A percentile compares a stretch with the other conserved stretches of the same genome.
phyloP scores from a whole-genome alignment of 2,888 invertebrate genomes.

The Eulithis testata region DNA sequence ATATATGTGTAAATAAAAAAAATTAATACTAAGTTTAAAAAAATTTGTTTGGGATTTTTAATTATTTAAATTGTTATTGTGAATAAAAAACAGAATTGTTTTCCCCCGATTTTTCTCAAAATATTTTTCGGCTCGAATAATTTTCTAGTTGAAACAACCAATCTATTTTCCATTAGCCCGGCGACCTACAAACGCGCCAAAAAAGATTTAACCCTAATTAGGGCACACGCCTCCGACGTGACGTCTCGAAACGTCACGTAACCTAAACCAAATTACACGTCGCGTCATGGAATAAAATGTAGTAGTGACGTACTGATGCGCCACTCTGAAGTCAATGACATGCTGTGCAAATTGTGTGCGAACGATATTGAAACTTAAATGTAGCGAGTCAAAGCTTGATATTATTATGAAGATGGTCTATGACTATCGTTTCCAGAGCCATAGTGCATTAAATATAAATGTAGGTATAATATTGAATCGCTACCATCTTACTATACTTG shows the following conservation, averaged over 20 bases:
- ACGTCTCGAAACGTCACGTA: slow-evolving; percentile 73
- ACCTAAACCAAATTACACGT: slow-evolving; percentile 80
- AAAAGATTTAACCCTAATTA: slow-evolving; percentile 62
- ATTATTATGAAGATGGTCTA: not conserved
- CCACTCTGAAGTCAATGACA: slow-evolving; percentile 11
- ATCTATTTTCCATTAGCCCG: slow-evolving; percentile 21
- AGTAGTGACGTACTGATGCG: not conserved
- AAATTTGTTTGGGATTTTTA: too few relatives aligned
- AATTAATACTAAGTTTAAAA: too few relatives aligned
- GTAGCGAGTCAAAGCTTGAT: not conserved
- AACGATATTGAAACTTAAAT: slow-evolving; percentile 1
- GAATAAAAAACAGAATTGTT: too few relatives aligned
- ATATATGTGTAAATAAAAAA: too few relatives aligned
- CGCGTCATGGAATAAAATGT: slow-evolving; percentile 10
- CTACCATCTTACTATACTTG: too few relatives aligned
- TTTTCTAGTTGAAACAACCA: slow-evolving; percentile 5
- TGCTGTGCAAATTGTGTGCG: not conserved
- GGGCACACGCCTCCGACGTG: slow-evolving; percentile 77
- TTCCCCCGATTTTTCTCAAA: not conserved
- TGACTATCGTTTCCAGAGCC: too few relatives aligned
- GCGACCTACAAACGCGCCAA: slow-evolving; percentile 34
- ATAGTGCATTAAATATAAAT: too few relatives aligned
- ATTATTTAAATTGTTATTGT: too few relatives aligned
- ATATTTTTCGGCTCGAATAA: not conserved
- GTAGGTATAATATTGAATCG: too few relatives aligned